These are phyloP conservation scores for Kryptopterus vitreolus DNA, from an alignment of 2,797 vertebrate species.

Conservation along the genomic window DNA sequence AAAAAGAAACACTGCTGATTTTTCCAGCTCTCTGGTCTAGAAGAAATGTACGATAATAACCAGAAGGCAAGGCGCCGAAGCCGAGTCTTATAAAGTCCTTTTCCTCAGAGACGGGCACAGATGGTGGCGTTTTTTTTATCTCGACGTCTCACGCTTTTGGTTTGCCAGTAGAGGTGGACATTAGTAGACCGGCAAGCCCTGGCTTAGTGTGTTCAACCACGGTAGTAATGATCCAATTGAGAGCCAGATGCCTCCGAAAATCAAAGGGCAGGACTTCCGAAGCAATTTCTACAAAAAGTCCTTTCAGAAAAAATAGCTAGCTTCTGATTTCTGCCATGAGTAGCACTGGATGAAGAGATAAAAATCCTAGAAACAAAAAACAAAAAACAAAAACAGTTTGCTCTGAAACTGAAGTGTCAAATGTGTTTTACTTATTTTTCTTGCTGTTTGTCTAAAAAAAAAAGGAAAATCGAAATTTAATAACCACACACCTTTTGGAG, in stretches of 20 bases:
- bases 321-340: conserved; percentile 27
- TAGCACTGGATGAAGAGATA: background rate
- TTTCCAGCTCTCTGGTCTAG: conserved; percentile 72
- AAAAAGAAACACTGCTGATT: conserved; percentile 63
- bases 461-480: background rate
- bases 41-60: conserved; percentile 56
- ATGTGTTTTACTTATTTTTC: background rate
- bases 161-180: conserved; percentile 39
- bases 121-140: conserved; percentile 27
- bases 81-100: conserved; percentile 32
- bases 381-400: too few relatives aligned
- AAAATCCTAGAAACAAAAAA: background rate
- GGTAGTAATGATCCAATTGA: conserved; percentile 52
- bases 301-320: conserved; percentile 9
- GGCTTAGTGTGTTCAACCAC: conserved; percentile 50
- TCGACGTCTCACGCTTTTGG: conserved; percentile 21
- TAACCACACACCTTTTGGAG: background rate
- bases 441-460: background rate
- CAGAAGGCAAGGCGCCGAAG: conserved; percentile 55
- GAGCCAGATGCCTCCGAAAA: conserved; percentile 50
- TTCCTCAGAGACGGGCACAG: conserved; percentile 32
- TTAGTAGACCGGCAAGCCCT: conserved; percentile 45
- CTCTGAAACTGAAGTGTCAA: background rate
- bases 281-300: conserved; percentile 29
- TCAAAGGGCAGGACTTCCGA: conserved; percentile 51